A percentile compares a stretch with the other conserved stretches of the same genome.
Evolutionary conservation across 2,797 vertebrate genomes (phyloP).

Genomic region (Martes flavigula): DNA sequence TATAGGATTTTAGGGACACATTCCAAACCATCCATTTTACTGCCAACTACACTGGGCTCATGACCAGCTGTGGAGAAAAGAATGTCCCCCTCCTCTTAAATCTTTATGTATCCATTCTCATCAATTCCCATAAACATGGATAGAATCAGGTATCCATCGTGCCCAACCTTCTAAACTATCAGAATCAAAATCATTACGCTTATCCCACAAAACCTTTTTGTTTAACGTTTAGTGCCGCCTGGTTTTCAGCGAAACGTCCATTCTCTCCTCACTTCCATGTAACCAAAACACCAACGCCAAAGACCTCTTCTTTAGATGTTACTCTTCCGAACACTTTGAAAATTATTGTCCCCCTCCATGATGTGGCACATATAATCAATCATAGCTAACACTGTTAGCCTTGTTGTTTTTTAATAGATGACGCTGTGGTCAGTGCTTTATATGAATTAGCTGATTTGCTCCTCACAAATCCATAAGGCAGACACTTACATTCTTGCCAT

Average conservation of each 20-base stretch:
- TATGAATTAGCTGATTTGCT: not conserved
- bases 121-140: conserved; percentile 57
- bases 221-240: not conserved
- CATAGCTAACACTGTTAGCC: not conserved
- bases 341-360: not conserved
- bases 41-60: conserved; percentile 76
- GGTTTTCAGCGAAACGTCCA: not conserved
- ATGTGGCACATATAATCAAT: not conserved
- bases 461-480: not conserved
- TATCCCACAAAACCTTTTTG: not conserved
- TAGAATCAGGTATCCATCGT: not conserved
- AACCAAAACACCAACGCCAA: not conserved
- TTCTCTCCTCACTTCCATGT: not conserved
- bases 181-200: not conserved
- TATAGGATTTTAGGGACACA: conserved; percentile 78
- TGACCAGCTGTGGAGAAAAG: conserved; percentile 77
- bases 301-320: not conserved
- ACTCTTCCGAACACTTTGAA: not conserved
- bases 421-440: not conserved
- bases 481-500: not conserved
- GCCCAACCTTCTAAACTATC: conserved; percentile 37
- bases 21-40: conserved; percentile 77
- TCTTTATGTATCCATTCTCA: conserved; percentile 74
- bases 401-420: not conserved
- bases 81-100: conserved; percentile 74